phyloP scores from a whole-genome alignment of 2,888 invertebrate species.

The Leptarthrus brevirostris region DNA sequence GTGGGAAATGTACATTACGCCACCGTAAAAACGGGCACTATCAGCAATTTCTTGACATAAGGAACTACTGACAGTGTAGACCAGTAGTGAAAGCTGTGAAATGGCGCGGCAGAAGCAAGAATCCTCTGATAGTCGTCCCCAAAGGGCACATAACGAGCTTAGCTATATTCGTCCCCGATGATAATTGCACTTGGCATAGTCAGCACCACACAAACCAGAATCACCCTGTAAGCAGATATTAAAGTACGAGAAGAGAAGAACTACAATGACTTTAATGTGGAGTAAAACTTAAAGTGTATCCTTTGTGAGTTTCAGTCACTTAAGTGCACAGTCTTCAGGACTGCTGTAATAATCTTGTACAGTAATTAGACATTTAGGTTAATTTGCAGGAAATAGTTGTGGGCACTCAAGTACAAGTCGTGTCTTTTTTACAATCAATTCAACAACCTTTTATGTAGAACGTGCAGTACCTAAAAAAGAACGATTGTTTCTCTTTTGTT shows the following conservation, averaged over 20 bases:
- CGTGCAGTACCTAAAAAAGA: no score
- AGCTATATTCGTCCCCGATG: slow-evolving; percentile 24
- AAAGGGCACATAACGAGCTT: slow-evolving; percentile 24
- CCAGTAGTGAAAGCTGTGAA: slow-evolving; percentile 26
- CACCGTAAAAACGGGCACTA: slow-evolving; percentile 18
- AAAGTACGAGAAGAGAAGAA: background rate
- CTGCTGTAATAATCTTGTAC: slow-evolving; percentile 21
- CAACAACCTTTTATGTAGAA: background rate
- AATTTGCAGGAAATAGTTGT: background rate
- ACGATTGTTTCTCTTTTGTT: no score
- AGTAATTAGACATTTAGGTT: slow-evolving; percentile 24
- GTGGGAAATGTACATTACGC: slow-evolving; percentile 5
- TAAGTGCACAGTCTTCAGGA: slow-evolving; percentile 1
- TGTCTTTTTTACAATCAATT: background rate
- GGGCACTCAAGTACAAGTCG: background rate
- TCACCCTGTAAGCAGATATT: slow-evolving; percentile 11
- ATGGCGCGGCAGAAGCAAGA: slow-evolving; percentile 8
- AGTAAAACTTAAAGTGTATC: background rate
- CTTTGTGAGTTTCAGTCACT: background rate
- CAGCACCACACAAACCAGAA: slow-evolving; percentile 34
- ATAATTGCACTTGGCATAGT: slow-evolving; percentile 14
- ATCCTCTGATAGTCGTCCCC: slow-evolving; percentile 27
- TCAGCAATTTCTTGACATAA: slow-evolving; percentile 30
- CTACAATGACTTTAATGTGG: slow-evolving; percentile 7
- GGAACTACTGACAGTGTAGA: slow-evolving; percentile 18